Evolutionary conservation across 2,797 vertebrate genomes (phyloP), one percentile per base, ranked within the genome.

Genomic region (Tolypeutes matacus): DNA sequence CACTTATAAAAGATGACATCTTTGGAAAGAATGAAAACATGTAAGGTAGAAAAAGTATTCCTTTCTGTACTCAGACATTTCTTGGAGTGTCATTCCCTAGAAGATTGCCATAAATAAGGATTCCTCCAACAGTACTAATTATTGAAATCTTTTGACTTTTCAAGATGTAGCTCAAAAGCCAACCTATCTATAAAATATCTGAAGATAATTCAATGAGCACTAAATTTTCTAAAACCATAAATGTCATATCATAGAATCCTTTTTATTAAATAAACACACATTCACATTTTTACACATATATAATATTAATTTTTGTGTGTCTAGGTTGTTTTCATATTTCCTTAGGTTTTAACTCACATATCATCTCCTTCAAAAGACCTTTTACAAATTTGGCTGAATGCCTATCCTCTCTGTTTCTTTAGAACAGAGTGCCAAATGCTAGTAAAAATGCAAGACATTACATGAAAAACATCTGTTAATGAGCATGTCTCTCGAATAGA

Each of bases 191-290:
- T 12, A 62, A 42, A 85, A 76, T 81, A 51, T 73, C 13, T 80
- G 18, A 81, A 85, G 18, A 1, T 51, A n/a, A 67, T 75, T 8
- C 42, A 78, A 67, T 62, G 31, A 90, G 18, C 2, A n/a, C 3
- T 53, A 56, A 49, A 64, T 72, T 72, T 58, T 64, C 11, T 20
- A 76, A 36, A 15, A 89, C 34, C 9, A 65, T 2, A 53, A 85
- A 93, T 25, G 0, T 2, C 0, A 1, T 17, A 49, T 2, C 0
- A 1, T 17, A 49, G 18, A 8, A 2, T 77, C 39, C 20, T 31
- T 89, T 51, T 76, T 70, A 14, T 53, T 53, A 53, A 53, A 53
- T 53, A 53, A 3, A 53, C 51, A 53, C 13, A 7, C 17, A 53
- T 3, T 8, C 11, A 46, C 46, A 46, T 46, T 9, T 7, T 20